phyloP scores from a whole-genome alignment of 1,140 invertebrate genomes.

The Oryzaephilus surinamensis region DNA sequence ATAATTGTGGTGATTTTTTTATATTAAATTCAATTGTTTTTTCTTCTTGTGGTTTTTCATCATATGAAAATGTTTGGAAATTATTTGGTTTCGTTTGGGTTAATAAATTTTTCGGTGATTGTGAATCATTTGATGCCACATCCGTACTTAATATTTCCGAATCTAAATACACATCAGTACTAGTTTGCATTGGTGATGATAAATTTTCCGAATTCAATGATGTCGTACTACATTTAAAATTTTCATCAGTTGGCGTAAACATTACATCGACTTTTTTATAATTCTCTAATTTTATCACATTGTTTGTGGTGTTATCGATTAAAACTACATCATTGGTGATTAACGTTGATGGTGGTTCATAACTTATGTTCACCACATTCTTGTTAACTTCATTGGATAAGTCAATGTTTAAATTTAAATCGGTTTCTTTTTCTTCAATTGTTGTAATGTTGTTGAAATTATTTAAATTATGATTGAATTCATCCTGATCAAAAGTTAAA shows the following conservation, averaged over 20 bases:
- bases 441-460: too few species aligned
- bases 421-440: too few species aligned
- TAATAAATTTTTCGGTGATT: slow-evolving; percentile 32
- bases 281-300: slow-evolving; percentile 22
- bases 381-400: too few species aligned
- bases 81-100: not conserved
- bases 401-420: too few species aligned
- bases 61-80: not conserved
- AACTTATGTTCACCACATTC: too few species aligned
- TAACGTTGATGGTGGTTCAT: slow-evolving; percentile 12
- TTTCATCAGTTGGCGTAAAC: slow-evolving; percentile 25
- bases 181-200: slow-evolving; percentile 37
- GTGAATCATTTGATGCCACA: slow-evolving; percentile 33
- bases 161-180: slow-evolving; percentile 34
- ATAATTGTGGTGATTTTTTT: slow-evolving; percentile 13
- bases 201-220: slow-evolving; percentile 35
- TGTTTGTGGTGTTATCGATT: slow-evolving; percentile 24
- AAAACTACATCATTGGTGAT: slow-evolving; percentile 22
- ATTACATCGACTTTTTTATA: slow-evolving; percentile 27
- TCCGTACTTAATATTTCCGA: slow-evolving; percentile 34
- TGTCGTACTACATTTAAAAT: slow-evolving; percentile 33
- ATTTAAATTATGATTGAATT: too few species aligned
- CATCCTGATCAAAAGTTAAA: too few species aligned
- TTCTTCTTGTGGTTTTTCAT: slow-evolving; percentile 11
- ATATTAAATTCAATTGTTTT: slow-evolving; percentile 6